phyloP scores from a whole-genome alignment of 2,113 vertebrate genomes.

The Upupa epops region DNA sequence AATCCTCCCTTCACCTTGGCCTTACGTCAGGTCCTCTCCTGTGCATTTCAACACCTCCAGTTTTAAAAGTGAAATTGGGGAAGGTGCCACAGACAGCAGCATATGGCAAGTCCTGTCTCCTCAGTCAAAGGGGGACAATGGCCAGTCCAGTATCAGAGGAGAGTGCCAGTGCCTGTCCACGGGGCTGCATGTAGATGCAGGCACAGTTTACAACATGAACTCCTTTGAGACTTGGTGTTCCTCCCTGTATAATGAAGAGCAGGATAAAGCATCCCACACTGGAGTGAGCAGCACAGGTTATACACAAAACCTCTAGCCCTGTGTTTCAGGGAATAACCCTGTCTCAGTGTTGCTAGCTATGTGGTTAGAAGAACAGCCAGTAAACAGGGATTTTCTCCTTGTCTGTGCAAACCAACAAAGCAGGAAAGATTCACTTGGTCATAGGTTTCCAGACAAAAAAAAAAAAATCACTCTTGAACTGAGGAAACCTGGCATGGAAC shows the following conservation, averaged over 20 bases:
- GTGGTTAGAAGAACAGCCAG: neutral
- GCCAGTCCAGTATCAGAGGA: neutral
- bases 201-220: neutral
- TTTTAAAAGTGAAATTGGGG: neutral
- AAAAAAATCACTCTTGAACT: neutral
- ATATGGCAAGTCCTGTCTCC: neutral
- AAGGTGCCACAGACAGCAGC: neutral
- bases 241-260: accelerated
- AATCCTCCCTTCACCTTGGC: neutral
- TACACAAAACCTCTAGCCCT: accelerated
- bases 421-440: neutral
- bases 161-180: accelerated
- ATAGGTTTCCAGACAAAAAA: neutral
- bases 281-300: neutral
- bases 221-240: neutral
- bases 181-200: neutral
- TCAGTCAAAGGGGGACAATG: neutral
- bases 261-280: accelerated
- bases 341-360: neutral
- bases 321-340: no score
- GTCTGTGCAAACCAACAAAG: neutral
- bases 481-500: neutral
- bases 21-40: accelerated
- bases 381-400: neutral
- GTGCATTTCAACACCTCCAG: neutral